Evolutionary conservation across 2,888 invertebrate species (phyloP).

Genomic region (Pterostichus niger): DNA sequence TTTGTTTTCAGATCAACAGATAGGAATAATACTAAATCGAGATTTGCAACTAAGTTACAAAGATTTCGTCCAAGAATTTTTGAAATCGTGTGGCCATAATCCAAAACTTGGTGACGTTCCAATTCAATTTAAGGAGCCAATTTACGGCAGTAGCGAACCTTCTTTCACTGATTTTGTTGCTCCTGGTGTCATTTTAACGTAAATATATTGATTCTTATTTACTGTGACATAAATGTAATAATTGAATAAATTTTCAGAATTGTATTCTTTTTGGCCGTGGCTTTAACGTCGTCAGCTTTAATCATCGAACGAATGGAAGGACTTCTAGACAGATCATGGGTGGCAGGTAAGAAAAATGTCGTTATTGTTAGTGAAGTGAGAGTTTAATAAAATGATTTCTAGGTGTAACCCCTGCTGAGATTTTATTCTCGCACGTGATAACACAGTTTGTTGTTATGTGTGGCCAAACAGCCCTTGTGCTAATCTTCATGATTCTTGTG

Average conservation of each 20-base stretch:
- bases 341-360: constrained; percentile 81
- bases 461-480: constrained; percentile 93
- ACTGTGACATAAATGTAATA: constrained; percentile 43
- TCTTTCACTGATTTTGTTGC: constrained; percentile 98
- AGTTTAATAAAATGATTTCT: constrained; percentile 68
- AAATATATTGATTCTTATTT: constrained; percentile 71
- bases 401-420: constrained; percentile 94
- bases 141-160: constrained; percentile 93
- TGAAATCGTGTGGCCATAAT: constrained; percentile 88
- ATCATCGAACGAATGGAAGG: constrained; percentile 96
- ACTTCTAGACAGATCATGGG: constrained; percentile 94
- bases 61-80: constrained; percentile 88
- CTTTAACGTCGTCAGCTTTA: constrained; percentile 93
- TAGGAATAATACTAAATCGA: constrained; percentile 92
- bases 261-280: constrained; percentile 97
- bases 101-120: constrained; percentile 93
- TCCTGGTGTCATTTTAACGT: constrained; percentile 96
- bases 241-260: constrained; percentile 83
- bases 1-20: constrained; percentile 88
- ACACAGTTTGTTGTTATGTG: constrained; percentile 97
- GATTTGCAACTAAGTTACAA: constrained; percentile 92
- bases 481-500: constrained; percentile 94
- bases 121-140: constrained; percentile 92
- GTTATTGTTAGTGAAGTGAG: background rate
- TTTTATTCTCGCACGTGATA: constrained; percentile 94